Conservation (phyloP, 2,888 invertebrate genomes). For the Erebia ligea region DNA sequence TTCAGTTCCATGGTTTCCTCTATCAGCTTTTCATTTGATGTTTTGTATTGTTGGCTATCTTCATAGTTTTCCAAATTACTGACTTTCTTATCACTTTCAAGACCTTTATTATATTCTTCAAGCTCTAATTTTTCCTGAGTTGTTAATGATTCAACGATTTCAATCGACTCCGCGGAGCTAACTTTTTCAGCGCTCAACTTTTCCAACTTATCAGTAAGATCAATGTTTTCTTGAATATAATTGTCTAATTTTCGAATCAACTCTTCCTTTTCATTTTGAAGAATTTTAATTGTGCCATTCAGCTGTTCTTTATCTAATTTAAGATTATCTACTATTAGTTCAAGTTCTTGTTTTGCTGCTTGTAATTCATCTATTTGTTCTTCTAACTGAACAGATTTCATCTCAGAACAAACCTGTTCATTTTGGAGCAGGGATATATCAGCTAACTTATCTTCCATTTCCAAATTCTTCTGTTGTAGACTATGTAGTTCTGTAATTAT, state of each 20-base stretch:
- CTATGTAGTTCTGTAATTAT: conserved; percentile 77
- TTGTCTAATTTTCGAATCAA: conserved; percentile 84
- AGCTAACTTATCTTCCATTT: conserved; percentile 84
- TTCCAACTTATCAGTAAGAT: conserved; percentile 87
- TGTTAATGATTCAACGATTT: conserved; percentile 88
- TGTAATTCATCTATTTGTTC: conserved; percentile 87
- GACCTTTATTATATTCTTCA: conserved; percentile 85
- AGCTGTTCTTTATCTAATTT: conserved; percentile 81
- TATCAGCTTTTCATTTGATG: conserved; percentile 76
- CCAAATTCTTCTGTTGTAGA: conserved; percentile 84
- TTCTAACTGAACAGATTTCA: conserved; percentile 90
- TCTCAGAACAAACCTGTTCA: conserved; percentile 89
- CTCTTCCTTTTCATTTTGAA: conserved; percentile 85
- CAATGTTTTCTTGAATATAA: conserved; percentile 89
- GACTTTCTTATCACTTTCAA: conserved; percentile 50
- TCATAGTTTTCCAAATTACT: conserved; percentile 48
- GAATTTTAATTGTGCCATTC: conserved; percentile 77
- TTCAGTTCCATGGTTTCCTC: conserved; percentile 86
- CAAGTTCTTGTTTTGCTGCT: conserved; percentile 74
- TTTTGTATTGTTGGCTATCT: conserved; percentile 76
- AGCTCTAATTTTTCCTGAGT: conserved; percentile 88
- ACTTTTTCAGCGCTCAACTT: conserved; percentile 88
- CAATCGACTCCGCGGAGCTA: conserved; percentile 89
- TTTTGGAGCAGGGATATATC: conserved; percentile 85
- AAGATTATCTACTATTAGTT: conserved; percentile 75